Base-by-base conservation (phyloP, 2,888 invertebrate genomes). In the Clunio marinus region DNA sequence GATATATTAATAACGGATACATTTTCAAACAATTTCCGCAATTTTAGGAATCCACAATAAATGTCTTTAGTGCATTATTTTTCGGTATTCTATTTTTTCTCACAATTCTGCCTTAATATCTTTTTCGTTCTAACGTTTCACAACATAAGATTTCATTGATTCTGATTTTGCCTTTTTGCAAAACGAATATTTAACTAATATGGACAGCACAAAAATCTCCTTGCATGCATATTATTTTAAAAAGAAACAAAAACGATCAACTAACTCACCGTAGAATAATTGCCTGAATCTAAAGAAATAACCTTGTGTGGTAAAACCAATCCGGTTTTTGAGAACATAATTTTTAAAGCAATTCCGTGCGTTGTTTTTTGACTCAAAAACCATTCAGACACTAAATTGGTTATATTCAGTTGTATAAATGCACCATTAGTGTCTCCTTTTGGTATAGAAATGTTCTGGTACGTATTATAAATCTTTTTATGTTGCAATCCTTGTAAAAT, bases 381-480 rank as follows among this genome's bases (percentile, higher is more conserved):
- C 87, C 91, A 92, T 73, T 88, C 87, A 59, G 84, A 83, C 35
- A 91, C 86, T 80, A 91, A 84, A 57, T 84, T 84, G 55, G 87
- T 86, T 5, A 92, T 81, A 73, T 92, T 89, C 62, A 92, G 80
- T 72, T 85, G 85, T 71, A 91, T 79, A 91, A 91, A 92, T 67
- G 75, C 72, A 0, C 79, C 80, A 25, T 72, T 70, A n/a, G 72
- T 70, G 8, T 25, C 55, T 2, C 76, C 77, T 1, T 71, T 70
- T 1, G 79, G 78, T 71, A 79, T 76, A 75, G 76, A 0, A 73
- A 73, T 32, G 74, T 74, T 69, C 77, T 77, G 63, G 46, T 45
- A 46, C 24, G 37, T 37, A 15, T 63, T 46, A 45, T 25, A 45
- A 1, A 63, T 27, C 22, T 13, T 13, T 20, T 35, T 63, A 35